Evolutionary conservation across 1,140 invertebrate genomes (phyloP).

Genomic region (Chrysoperla carnea): DNA sequence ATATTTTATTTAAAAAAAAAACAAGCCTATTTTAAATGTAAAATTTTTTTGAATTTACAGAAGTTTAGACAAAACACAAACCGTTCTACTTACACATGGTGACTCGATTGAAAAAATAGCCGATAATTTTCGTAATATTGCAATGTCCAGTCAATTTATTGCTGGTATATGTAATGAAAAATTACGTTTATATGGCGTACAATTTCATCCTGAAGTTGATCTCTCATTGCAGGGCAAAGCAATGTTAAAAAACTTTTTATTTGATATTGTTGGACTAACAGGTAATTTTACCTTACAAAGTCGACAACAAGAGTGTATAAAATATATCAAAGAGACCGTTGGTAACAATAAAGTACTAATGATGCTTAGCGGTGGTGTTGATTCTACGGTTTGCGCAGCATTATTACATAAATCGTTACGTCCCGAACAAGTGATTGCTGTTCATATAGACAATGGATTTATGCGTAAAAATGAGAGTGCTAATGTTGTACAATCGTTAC

Average conservation of each 20-base stretch:
- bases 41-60: constrained; percentile 33
- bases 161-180: constrained; percentile 87
- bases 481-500: constrained; percentile 60
- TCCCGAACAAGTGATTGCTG: constrained; percentile 83
- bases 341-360: constrained; percentile 87
- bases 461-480: constrained; percentile 92
- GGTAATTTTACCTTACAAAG: constrained; percentile 79
- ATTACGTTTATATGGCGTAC: constrained; percentile 83
- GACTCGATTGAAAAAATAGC: constrained; percentile 88
- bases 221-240: constrained; percentile 78
- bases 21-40: too few relatives aligned
- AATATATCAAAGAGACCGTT: constrained; percentile 81
- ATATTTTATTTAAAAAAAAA: too few relatives aligned
- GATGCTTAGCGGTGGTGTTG: constrained; percentile 91
- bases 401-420: constrained; percentile 76
- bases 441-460: constrained; percentile 98
- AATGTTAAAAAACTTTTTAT: constrained; percentile 92
- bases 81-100: constrained; percentile 90
- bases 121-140: constrained; percentile 67
- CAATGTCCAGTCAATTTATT: constrained; percentile 66
- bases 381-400: constrained; percentile 95
- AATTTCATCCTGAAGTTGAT: constrained; percentile 97
- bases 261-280: constrained; percentile 70
- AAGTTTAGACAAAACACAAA: constrained; percentile 69
- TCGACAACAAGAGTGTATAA: constrained; percentile 81